Conservation (phyloP, 2,888 invertebrate species). For the Athalia rosae region DNA sequence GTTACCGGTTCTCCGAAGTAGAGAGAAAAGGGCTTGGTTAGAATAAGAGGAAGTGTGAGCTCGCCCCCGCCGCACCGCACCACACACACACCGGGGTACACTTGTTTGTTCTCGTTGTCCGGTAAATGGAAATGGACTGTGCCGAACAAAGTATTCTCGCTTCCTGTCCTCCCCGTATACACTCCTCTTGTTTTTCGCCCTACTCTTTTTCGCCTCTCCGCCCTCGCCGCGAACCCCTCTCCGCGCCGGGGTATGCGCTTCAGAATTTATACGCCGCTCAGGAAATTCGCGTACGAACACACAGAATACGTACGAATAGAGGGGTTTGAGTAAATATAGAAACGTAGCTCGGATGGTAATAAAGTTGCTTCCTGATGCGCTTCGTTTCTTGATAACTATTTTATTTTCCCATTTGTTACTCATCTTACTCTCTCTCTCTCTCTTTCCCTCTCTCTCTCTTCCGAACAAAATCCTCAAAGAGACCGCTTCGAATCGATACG, state of each 20-base stretch:
- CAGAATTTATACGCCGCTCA: background rate
- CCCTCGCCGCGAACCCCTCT: too few species aligned
- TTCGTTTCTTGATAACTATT: too few species aligned
- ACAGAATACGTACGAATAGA: background rate
- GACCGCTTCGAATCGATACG: too few species aligned
- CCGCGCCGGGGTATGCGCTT: background rate
- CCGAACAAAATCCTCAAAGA: background rate
- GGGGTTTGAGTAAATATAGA: too few species aligned
- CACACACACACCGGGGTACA: conserved; percentile 5
- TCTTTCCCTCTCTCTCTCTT: too few species aligned
- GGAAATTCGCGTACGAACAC: background rate
- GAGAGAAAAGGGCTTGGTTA: background rate
- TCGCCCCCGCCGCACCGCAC: too few species aligned
- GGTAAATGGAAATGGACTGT: conserved; percentile 50
- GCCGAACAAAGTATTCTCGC: conserved; percentile 5
- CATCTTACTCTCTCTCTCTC: too few species aligned
- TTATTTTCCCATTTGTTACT: too few species aligned
- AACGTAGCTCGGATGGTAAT: background rate
- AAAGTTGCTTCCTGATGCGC: background rate
- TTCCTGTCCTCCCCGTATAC: background rate
- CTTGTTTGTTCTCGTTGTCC: conserved; percentile 55
- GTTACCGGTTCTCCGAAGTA: background rate
- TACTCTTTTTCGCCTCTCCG: too few species aligned
- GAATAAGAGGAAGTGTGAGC: background rate
- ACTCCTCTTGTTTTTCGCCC: background rate